These are phyloP conservation scores for Neopipo cinnamomea DNA, from an alignment of 2,113 vertebrate genomes.

Conservation along the genomic window DNA sequence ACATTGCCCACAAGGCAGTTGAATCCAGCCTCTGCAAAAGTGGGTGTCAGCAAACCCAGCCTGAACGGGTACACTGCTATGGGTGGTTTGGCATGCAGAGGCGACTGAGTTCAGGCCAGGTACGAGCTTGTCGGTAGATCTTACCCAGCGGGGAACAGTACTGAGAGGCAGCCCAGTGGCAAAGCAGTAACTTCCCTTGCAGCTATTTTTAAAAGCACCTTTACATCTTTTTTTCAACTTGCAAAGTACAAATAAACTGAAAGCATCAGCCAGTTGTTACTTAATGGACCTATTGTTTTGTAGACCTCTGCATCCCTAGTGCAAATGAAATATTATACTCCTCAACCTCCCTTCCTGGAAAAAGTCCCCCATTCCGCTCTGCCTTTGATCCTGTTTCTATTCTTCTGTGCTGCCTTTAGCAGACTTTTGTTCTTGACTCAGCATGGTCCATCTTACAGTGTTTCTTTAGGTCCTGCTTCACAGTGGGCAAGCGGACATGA, in stretches of 20 bases:
- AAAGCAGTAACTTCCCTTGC: neutral
- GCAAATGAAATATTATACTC: neutral
- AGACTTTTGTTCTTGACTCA: neutral
- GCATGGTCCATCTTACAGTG: neutral
- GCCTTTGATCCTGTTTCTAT: neutral
- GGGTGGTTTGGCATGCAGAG: neutral
- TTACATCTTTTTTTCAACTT: neutral
- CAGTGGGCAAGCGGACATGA: neutral
- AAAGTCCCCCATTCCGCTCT: neutral
- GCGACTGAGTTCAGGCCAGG: neutral
- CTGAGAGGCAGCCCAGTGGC: neutral
- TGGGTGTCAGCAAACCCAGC: neutral
- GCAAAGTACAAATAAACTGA: neutral
- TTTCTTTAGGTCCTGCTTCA: neutral
- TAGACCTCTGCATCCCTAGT: neutral
- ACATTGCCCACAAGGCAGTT: neutral
- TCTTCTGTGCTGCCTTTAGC: neutral
- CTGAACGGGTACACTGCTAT: neutral
- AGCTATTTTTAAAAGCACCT: constrained; percentile 23
- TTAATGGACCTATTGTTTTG: neutral
- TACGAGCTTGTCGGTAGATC: neutral
- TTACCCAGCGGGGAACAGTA: neutral
- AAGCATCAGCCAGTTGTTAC: neutral
- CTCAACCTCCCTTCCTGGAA: neutral
- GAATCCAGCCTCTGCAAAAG: neutral